A percentile compares a stretch with the other conserved stretches of the same genome.
Conservation (phyloP, 2,797 vertebrate genomes). For the Sciaenops ocellatus region DNA sequence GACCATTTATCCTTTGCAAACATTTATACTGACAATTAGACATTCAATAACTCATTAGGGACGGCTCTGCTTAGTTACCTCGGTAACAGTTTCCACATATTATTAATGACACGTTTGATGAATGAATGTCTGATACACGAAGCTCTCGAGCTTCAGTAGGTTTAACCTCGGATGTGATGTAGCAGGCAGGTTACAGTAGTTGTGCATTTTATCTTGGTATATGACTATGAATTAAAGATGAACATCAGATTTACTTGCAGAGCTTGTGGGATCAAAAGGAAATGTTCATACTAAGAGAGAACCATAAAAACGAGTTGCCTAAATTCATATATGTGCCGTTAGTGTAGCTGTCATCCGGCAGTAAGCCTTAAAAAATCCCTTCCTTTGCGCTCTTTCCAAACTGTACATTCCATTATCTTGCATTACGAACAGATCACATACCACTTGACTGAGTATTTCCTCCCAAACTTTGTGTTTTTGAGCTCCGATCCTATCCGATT, state of each 20-base stretch:
- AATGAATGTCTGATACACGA: constrained; percentile 41
- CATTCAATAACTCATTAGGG: constrained; percentile 54
- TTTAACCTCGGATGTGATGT: background rate
- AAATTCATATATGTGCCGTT: background rate
- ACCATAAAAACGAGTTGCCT: background rate
- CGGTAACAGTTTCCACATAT: constrained; percentile 45
- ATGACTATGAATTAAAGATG: background rate
- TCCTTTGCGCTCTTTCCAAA: background rate
- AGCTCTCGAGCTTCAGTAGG: constrained; percentile 7
- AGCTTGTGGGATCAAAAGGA: background rate
- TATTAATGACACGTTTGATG: constrained; percentile 57
- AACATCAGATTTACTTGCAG: background rate
- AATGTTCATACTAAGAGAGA: background rate
- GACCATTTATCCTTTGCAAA: constrained; percentile 8
- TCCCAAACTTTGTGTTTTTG: constrained; percentile 11
- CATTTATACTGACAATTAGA: constrained; percentile 40
- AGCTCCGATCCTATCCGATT: constrained; percentile 18
- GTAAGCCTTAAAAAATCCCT: constrained; percentile 2
- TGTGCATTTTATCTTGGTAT: background rate
- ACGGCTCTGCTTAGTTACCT: constrained; percentile 57
- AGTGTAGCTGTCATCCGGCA: background rate
- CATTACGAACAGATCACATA: constrained; percentile 12
- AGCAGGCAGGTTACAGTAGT: background rate
- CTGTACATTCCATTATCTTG: constrained; percentile 10
- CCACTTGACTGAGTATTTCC: constrained; percentile 3